phyloP scores from a whole-genome alignment of 1,140 invertebrate genomes.

The Heliconius hermathena region DNA sequence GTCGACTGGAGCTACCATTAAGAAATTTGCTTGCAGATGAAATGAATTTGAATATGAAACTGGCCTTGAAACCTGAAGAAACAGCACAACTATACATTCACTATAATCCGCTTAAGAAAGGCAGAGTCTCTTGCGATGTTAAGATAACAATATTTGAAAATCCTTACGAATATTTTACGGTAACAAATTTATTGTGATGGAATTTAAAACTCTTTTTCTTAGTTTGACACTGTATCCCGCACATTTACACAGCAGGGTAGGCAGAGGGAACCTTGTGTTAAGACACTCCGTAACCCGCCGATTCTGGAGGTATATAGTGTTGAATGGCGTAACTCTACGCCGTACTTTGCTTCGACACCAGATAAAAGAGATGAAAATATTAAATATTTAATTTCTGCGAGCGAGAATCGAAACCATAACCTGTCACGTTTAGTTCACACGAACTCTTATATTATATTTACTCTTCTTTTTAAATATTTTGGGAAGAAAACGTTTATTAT shows the following conservation, averaged over 20 bases:
- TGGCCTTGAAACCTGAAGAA: slow-evolving; percentile 55
- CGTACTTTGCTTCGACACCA: no score
- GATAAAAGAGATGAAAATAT: no score
- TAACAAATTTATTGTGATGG: slow-evolving; percentile 29
- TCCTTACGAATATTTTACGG: slow-evolving; percentile 69
- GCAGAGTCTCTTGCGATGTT: slow-evolving; percentile 61
- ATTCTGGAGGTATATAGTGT: no score
- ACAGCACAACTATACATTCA: slow-evolving; percentile 52
- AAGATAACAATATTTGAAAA: slow-evolving; percentile 66
- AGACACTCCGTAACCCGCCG: no score
- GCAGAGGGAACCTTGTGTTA: no score
- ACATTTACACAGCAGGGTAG: neutral
- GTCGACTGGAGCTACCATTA: neutral
- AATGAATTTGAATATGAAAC: slow-evolving; percentile 48
- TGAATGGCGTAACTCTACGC: no score
- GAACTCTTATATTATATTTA: no score
- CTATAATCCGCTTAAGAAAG: slow-evolving; percentile 65
- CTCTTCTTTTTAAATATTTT: no score
- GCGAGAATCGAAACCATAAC: no score
- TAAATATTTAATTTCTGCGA: no score
- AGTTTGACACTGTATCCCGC: neutral
- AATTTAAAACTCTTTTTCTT: neutral
- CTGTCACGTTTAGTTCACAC: no score
- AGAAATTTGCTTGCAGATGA: slow-evolving; percentile 45
- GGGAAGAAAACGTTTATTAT: no score